Conservation (phyloP, 1,140 invertebrate species). For the Drosophila willistoni region DNA sequence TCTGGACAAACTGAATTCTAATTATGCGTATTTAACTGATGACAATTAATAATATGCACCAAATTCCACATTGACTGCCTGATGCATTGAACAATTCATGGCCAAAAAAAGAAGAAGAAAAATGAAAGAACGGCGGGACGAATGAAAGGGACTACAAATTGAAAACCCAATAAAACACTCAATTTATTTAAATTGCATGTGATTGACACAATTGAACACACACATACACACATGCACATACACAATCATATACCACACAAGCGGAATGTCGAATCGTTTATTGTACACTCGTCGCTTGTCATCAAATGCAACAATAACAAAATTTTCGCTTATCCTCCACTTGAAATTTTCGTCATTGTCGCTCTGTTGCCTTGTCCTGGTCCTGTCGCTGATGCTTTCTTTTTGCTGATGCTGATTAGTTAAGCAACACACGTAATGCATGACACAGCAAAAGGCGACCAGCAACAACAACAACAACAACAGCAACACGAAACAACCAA, state of each 20-base stretch:
- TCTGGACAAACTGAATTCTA: background rate
- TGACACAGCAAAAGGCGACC: slow-evolving; percentile 62
- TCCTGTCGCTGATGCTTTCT: slow-evolving; percentile 1
- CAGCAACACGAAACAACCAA: slow-evolving; percentile 1
- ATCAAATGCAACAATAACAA: slow-evolving; percentile 29
- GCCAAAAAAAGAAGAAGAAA: slow-evolving; percentile 17
- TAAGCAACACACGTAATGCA: slow-evolving; percentile 73
- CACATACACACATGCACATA: slow-evolving; percentile 20
- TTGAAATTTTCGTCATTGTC: slow-evolving; percentile 23
- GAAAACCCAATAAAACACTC: slow-evolving; percentile 81
- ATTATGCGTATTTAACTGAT: slow-evolving; percentile 18
- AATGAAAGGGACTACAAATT: slow-evolving; percentile 50
- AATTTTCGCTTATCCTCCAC: slow-evolving; percentile 16
- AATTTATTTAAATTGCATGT: slow-evolving; percentile 81
- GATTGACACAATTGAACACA: slow-evolving; percentile 63
- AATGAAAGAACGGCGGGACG: background rate
- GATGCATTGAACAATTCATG: slow-evolving; percentile 2
- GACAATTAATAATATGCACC: slow-evolving; percentile 46
- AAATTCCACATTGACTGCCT: background rate
- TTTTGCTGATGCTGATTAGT: slow-evolving; percentile 54
- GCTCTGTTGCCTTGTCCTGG: slow-evolving; percentile 20
- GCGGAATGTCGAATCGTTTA: slow-evolving; percentile 11
- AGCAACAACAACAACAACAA: slow-evolving; percentile 56
- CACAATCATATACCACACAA: slow-evolving; percentile 4
- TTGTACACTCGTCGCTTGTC: slow-evolving; percentile 16